Base-by-base conservation (phyloP, 1,140 invertebrate species). In the Tenebrio molitor region DNA sequence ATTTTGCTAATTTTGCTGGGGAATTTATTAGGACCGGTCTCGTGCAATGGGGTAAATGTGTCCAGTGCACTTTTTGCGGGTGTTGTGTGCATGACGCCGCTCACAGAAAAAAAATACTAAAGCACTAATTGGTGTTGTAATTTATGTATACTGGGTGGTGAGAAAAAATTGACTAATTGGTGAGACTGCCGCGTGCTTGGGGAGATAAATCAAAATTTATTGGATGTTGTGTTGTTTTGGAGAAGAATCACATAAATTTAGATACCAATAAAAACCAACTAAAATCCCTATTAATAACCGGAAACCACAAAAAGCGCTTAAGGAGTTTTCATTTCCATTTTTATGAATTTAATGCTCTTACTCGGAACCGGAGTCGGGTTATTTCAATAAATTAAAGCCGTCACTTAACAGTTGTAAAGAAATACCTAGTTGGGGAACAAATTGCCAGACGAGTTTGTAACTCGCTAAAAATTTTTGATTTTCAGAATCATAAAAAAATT, bases 81-180 rank as follows among this genome's bases (percentile, higher is more conserved):
- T 50, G 8, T 50, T 50, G n/a, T 50, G 7, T 19, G 1, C 7
- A 41, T 41, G 16, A 46, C 16, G 16, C 8, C 21, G 23, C 12
- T 29, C n/a, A 50, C n/a, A 50, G 44, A 50, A 50, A 50, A 19
- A 19, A 50, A 50, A 50, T 19, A 50, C 23, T 50, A 50, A 50
- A 50, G 19, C 23, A 19, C 1, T 50, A 50, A 50, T 50, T 50
- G 44, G 14, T 50, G 29, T 33, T 10, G 1, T 41, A 41, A 19
- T 50, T 16, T 50, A 19, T 23, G 15, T 21, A 25, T n/a, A 10
- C 44, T 21, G 44, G n/a, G 4, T 50, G 15, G 19, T 10, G 10
- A 50, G n/a, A 50, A 50, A 33, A 33, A 33, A 33, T 10, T 33
- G n/a, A 33, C 29, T 33, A 33, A 33, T 33, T 33, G 29, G 29